Base-by-base conservation (phyloP, 2,888 invertebrate species). In the Calameuta idolon region DNA sequence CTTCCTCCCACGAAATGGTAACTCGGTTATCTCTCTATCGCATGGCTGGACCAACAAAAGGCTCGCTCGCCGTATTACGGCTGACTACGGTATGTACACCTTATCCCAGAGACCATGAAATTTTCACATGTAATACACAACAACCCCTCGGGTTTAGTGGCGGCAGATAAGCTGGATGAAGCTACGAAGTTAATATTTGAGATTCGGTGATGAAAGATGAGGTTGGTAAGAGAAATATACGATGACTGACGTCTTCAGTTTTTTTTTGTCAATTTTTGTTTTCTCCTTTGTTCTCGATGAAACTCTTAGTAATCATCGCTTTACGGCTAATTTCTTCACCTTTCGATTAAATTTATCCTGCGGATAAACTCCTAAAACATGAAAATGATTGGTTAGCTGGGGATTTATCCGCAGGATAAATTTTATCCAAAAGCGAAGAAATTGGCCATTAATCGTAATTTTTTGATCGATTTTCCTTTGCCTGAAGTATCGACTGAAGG, bases 21-120 rank as follows among this genome's bases (percentile, higher is more conserved):
- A 34, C 71, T 71, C 33, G 12, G 71, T 71, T 71, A 71, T 71
- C 71, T 71, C 33, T 33, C 71, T 71, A 71, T 71, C 71, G 31
- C 33, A 23, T 71, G 31, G 71, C 71, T 71, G 71, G 71, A 71
- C 71, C 71, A 31, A 71, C 71, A 34, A 30, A 34, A 71, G 71
- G 30, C 33, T 71, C 33, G 12, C 33, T 71, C 55, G 55, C 5
- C 1, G 55, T 23, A 23, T 55, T 55, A 55, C 15, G 55, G 23
- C 1, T 55, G 55, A 55, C 23, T 23, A 55, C 23, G 9, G 9
- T 55, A 23, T 55, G 23, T 55, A 9, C 23, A 5, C 23, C 2
- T 55, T 55, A 55, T 55, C 23, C 55, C 9, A 55, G 55, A 55
- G 55, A 9, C 55, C 23, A 55, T 55, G 55, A 55, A 55, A 55